Base-by-base conservation (phyloP, 1,140 invertebrate species). In the Steinernema feltiae region DNA sequence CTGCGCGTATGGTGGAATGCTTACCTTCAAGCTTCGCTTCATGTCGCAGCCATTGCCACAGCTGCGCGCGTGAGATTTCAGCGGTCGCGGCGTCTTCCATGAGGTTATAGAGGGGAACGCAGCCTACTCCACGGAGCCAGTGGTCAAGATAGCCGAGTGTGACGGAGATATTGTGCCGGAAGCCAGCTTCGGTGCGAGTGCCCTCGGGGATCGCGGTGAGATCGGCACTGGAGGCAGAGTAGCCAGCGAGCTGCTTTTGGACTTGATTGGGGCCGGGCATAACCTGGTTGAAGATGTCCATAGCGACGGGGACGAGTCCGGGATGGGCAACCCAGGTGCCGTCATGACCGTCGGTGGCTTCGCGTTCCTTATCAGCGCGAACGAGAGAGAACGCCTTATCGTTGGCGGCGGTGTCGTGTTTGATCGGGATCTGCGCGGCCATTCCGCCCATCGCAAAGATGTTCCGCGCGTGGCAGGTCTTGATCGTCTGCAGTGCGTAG, bases 1-100 rank as follows among this genome's bases (percentile, higher is more conserved):
- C n/a, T n/a, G n/a, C n/a, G n/a, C n/a, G n/a, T n/a, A n/a, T n/a
- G n/a, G n/a, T n/a, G n/a, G n/a, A n/a, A n/a, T n/a, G n/a, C n/a
- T 72, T 74, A 81, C 79, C 87, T 78, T 87, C 87, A 7, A 88
- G 69, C 21, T 78, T 81, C 12, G 83, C 90, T 80, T 88, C 84
- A 81, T 91, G 91, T 75, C 89, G 86, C 73, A 92, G 90, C 90
- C 91, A 92, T 84, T 92, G 91, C 91, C 91, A 92, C 32, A 92
- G 88, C 87, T 92, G 90, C 17, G 89, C 90, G 63, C 91, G 88
- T 1, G 90, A 91, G 79, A 92, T 92, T 85, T 92, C 91, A 1
- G 91, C 91, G 0, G 91, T 92, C 1, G 91, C 91, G 0, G 91
- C 91, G 85, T 92, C 91, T 83, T 92, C 91, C 63, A 92, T 89